Evolutionary conservation across 2,888 invertebrate genomes (phyloP).

Genomic region (Seira ritae): DNA sequence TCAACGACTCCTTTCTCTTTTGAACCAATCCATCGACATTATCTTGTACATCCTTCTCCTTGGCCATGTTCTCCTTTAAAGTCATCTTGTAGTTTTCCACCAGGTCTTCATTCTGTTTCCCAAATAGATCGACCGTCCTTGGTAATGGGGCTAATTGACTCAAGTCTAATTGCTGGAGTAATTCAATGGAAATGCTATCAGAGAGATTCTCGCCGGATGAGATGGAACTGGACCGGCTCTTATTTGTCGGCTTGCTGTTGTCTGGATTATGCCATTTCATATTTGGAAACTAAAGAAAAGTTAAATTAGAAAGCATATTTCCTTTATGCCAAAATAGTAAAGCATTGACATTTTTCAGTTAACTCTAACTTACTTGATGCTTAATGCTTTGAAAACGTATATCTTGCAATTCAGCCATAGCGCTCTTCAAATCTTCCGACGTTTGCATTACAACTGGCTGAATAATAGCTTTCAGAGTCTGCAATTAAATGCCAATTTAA

Average conservation of each 20-base stretch:
- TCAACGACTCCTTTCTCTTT: conserved; percentile 37
- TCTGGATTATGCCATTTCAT: conserved; percentile 54
- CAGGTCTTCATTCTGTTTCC: conserved; percentile 50
- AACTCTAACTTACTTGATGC: conserved; percentile 56
- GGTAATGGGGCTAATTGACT: conserved; percentile 68
- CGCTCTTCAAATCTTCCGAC: conserved; percentile 60
- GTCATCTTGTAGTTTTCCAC: conserved; percentile 66
- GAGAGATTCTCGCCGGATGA: conserved; percentile 27
- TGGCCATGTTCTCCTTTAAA: conserved; percentile 51
- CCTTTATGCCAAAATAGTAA: too few species aligned
- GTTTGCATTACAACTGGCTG: conserved; percentile 63
- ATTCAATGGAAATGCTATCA: conserved; percentile 64
- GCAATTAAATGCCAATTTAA: background rate
- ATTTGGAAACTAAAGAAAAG: conserved; percentile 54
- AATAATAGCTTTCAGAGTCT: conserved; percentile 69
- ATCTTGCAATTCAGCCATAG: conserved; percentile 58
- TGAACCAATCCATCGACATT: conserved; percentile 33
- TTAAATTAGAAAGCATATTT: background rate
- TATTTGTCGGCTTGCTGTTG: background rate
- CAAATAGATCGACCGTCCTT: conserved; percentile 64
- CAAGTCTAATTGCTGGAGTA: conserved; percentile 66
- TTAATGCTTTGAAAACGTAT: conserved; percentile 63
- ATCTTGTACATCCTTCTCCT: conserved; percentile 13
- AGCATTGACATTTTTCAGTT: background rate
- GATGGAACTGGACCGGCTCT: background rate